Percentiles rank a stretch among this genome's conserved stretches.
phyloP scores from a whole-genome alignment of 1,140 invertebrate genomes.

The Papilio helenus region DNA sequence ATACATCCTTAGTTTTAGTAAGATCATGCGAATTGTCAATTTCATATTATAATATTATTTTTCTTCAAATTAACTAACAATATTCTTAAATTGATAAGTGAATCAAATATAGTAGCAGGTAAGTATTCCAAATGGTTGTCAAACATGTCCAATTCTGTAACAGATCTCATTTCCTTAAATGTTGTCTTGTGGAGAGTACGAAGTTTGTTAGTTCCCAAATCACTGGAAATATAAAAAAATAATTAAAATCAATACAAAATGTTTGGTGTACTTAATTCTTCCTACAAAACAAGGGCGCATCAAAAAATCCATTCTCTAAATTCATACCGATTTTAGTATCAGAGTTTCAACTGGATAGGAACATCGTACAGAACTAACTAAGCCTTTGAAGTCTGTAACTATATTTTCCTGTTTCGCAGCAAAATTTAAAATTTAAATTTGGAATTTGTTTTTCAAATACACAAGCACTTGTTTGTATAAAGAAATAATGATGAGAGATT shows the following conservation, averaged over 20 bases:
- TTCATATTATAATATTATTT: too few relatives aligned
- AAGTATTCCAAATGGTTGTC: conserved; percentile 91
- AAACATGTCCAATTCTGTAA: conserved; percentile 90
- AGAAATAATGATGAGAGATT: background rate
- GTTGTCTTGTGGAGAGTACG: conserved; percentile 89
- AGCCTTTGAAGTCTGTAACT: too few relatives aligned
- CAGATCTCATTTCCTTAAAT: conserved; percentile 86
- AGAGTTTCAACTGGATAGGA: too few relatives aligned
- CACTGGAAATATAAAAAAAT: conserved; percentile 83
- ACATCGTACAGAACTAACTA: too few relatives aligned
- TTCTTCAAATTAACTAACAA: conserved; percentile 82
- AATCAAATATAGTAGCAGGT: conserved; percentile 88
- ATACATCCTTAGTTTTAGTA: conserved; percentile 15
- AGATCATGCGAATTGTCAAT: too few relatives aligned
- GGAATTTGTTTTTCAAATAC: background rate
- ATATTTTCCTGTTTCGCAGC: too few relatives aligned
- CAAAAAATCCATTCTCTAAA: too few relatives aligned
- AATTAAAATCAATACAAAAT: background rate
- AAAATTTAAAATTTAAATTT: background rate
- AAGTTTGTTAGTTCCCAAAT: conserved; percentile 89
- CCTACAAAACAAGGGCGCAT: too few relatives aligned
- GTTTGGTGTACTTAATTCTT: background rate
- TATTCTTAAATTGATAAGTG: conserved; percentile 87
- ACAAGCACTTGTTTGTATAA: background rate
- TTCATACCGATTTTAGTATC: too few relatives aligned